These are phyloP conservation scores for Lithophane leautieri DNA, from an alignment of 2,888 invertebrate genomes.

Conservation along the genomic window DNA sequence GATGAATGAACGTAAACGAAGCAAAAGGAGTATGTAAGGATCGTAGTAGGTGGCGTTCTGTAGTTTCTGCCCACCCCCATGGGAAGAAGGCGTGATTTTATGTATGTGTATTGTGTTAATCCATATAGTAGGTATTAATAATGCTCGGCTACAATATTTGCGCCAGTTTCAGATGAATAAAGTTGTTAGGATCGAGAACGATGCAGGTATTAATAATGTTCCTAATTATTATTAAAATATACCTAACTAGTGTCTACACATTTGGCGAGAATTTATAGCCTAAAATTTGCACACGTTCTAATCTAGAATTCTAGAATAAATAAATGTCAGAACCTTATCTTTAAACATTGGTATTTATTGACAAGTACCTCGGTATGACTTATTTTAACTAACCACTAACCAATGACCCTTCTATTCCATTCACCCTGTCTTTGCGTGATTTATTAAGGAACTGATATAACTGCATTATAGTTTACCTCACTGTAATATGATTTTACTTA, in stretches of 20 bases:
- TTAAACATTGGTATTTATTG: slow-evolving; percentile 52
- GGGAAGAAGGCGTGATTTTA: too few species aligned
- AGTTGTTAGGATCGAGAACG: background rate
- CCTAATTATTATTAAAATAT: slow-evolving; percentile 46
- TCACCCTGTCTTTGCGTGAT: slow-evolving; percentile 35
- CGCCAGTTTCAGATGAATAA: slow-evolving; percentile 1
- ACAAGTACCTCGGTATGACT: slow-evolving; percentile 35
- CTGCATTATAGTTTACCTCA: background rate
- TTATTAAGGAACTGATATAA: slow-evolving; percentile 23
- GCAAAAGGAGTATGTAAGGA: too few species aligned
- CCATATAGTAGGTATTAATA: too few species aligned
- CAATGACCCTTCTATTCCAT: slow-evolving; percentile 27
- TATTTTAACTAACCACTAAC: slow-evolving; percentile 34
- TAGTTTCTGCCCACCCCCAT: too few species aligned
- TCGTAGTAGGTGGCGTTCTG: too few species aligned
- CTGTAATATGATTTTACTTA: background rate
- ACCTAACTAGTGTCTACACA: slow-evolving; percentile 12
- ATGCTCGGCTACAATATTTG: background rate
- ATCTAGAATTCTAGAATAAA: slow-evolving; percentile 50
- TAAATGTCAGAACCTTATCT: slow-evolving; percentile 56
- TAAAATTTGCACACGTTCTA: slow-evolving; percentile 31
- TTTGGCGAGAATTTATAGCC: slow-evolving; percentile 44
- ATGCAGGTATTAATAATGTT: slow-evolving; percentile 15
- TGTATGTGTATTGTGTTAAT: too few species aligned
- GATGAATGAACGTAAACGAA: too few species aligned